These are phyloP conservation scores for Caenorhabditis latens DNA, from an alignment of 1,140 invertebrate species.

Conservation along the genomic window DNA sequence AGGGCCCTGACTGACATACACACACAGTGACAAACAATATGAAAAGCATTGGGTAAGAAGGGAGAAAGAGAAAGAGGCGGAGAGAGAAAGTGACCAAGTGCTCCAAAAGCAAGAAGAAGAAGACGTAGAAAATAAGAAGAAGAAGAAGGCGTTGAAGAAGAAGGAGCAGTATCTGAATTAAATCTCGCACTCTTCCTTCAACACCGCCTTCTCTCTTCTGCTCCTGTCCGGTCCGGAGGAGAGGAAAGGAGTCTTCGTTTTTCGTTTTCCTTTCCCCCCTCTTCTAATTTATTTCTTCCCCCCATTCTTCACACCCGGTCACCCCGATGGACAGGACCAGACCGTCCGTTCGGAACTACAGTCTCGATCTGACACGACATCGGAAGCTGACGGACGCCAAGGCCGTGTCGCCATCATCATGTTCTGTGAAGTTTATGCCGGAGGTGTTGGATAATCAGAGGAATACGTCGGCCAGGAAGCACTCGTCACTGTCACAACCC, in stretches of 20 bases:
- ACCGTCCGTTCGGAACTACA: constrained; percentile 41
- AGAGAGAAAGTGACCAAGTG: constrained; percentile 21
- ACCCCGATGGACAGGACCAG: constrained; percentile 1
- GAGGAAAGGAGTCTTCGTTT: background rate
- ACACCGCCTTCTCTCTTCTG: background rate
- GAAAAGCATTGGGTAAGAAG: background rate
- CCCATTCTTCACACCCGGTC: background rate
- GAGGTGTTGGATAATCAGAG: constrained; percentile 9
- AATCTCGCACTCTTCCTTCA: constrained; percentile 42
- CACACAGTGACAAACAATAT: constrained; percentile 53
- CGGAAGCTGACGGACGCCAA: constrained; percentile 23
- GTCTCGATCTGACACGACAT: constrained; percentile 36
- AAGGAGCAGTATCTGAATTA: constrained; percentile 55
- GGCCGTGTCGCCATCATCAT: constrained; percentile 28
- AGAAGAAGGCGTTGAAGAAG: constrained; percentile 32
- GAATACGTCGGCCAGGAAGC: constrained; percentile 12
- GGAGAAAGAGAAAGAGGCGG: background rate
- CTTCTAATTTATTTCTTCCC: background rate
- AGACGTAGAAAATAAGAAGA: background rate
- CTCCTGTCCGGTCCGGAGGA: background rate
- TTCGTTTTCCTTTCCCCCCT: background rate
- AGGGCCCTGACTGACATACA: background rate
- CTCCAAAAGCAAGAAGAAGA: background rate
- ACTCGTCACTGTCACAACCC: constrained; percentile 26
- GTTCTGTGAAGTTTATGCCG: constrained; percentile 35